Percentiles rank a stretch among this genome's conserved stretches.
phyloP scores from a whole-genome alignment of 2,888 invertebrate genomes.

The Dyspetes luteomarginatus region DNA sequence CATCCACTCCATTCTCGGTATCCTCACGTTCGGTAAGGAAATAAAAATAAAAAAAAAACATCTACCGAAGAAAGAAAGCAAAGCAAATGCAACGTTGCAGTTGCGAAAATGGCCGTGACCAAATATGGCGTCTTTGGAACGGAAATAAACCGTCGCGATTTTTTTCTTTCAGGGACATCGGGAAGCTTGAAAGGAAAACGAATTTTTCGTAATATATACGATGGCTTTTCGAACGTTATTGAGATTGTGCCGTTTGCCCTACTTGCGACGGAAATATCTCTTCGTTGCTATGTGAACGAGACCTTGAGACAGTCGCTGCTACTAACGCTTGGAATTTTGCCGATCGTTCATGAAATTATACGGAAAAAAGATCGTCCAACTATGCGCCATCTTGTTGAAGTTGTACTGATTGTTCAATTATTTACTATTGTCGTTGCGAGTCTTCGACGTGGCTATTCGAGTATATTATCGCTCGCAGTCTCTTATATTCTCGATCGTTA shows the following conservation, averaged over 20 bases:
- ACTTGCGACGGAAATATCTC: slow-evolving; percentile 78
- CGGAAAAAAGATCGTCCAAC: slow-evolving; percentile 74
- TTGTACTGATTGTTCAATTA: slow-evolving; percentile 73
- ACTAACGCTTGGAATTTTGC: slow-evolving; percentile 74
- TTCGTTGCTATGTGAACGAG: slow-evolving; percentile 74
- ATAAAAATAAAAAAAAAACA: background rate
- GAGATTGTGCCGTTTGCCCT: slow-evolving; percentile 79
- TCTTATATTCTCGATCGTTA: slow-evolving; percentile 78
- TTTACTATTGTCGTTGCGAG: slow-evolving; percentile 72
- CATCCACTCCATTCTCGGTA: slow-evolving; percentile 78
- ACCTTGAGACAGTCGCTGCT: slow-evolving; percentile 73
- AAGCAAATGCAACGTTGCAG: background rate
- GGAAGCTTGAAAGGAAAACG: slow-evolving; percentile 70
- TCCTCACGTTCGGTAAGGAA: slow-evolving; percentile 79
- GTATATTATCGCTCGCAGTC: slow-evolving; percentile 76
- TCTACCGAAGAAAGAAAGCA: background rate
- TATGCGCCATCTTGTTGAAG: slow-evolving; percentile 72
- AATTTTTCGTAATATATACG: slow-evolving; percentile 77
- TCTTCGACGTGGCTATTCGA: slow-evolving; percentile 73
- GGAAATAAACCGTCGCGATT: slow-evolving; percentile 44
- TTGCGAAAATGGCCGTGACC: slow-evolving; percentile 20
- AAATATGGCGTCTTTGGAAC: slow-evolving; percentile 25
- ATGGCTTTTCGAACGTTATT: slow-evolving; percentile 76
- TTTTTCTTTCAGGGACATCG: slow-evolving; percentile 74
- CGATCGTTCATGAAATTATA: slow-evolving; percentile 75